A percentile compares a stretch with the other conserved stretches of the same genome.
Conservation (phyloP, 2,888 invertebrate genomes). For the Anodontia alba region DNA sequence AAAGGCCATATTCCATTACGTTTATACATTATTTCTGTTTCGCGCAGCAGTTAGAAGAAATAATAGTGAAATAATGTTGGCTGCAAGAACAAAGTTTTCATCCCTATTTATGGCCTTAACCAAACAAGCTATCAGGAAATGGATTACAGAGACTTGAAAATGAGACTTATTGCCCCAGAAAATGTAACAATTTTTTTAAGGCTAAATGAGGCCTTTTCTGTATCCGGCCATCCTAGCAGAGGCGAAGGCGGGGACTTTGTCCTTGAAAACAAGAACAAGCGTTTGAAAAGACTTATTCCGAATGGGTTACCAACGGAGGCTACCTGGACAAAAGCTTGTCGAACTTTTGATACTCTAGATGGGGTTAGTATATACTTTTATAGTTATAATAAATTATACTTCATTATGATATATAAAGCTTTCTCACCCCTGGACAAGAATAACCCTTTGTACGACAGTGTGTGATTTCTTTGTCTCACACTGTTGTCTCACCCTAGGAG, state of each 20-base stretch:
- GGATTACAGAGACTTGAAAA: slow-evolving; percentile 23
- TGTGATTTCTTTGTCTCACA: no score
- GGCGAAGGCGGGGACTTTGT: slow-evolving; percentile 20
- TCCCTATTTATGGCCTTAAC: slow-evolving; percentile 19
- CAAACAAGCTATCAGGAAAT: slow-evolving; percentile 18
- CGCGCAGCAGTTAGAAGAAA: neutral
- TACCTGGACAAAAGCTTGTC: slow-evolving; percentile 30
- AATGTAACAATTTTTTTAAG: neutral
- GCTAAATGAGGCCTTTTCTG: slow-evolving; percentile 19
- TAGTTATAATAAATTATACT: no score
- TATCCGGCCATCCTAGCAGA: slow-evolving; percentile 8
- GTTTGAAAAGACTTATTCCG: slow-evolving; percentile 10
- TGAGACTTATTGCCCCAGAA: slow-evolving; percentile 17
- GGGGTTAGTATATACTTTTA: slow-evolving; percentile 13
- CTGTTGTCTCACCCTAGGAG: no score
- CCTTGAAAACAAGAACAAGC: slow-evolving; percentile 6
- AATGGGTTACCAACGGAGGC: slow-evolving; percentile 22
- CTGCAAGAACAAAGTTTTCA: neutral
- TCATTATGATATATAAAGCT: no score
- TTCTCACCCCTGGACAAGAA: no score
- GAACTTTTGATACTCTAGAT: slow-evolving; percentile 31
- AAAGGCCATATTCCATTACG: neutral
- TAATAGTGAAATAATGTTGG: neutral
- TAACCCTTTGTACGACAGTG: no score
- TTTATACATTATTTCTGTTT: slow-evolving; percentile 14